These are phyloP conservation scores for Proterorhinus semilunaris DNA, from an alignment of 2,113 vertebrate genomes.

Conservation along the genomic window DNA sequence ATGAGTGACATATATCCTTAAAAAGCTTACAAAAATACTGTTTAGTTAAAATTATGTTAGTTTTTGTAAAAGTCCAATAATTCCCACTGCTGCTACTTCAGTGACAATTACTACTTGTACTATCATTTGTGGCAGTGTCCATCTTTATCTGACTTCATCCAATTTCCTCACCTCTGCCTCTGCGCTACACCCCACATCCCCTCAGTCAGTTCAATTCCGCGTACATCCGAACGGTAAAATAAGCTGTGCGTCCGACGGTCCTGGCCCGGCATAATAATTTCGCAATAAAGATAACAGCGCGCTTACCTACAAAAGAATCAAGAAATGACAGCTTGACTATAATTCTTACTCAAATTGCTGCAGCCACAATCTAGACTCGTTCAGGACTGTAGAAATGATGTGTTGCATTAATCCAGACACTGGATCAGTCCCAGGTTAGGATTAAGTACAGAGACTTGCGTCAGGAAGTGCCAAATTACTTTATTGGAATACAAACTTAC, in stretches of 20 bases:
- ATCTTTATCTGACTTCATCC: constrained; percentile 54
- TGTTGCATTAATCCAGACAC: neutral
- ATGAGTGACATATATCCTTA: too few relatives aligned
- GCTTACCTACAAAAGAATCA: neutral
- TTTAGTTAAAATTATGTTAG: too few relatives aligned
- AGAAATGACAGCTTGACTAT: neutral
- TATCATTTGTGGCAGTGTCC: constrained; percentile 41
- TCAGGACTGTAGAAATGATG: neutral
- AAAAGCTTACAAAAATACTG: too few relatives aligned
- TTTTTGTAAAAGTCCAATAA: neutral
- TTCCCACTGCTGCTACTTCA: neutral
- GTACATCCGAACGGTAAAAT: constrained; percentile 30
- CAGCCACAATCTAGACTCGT: neutral
- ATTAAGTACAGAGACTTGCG: too few relatives aligned
- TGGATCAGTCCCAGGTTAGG: too few relatives aligned
- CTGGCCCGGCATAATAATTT: constrained; percentile 1
- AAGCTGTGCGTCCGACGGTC: neutral
- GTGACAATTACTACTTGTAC: neutral
- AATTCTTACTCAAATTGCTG: neutral
- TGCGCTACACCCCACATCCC: neutral
- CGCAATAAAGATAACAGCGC: constrained; percentile 2
- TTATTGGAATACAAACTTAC: too few relatives aligned
- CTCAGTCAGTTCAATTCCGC: constrained; percentile 9
- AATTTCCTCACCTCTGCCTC: constrained; percentile 19
- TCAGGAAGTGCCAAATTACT: too few relatives aligned